Conservation (phyloP, 1,140 invertebrate species). For the Ostrea denselamellosa region DNA sequence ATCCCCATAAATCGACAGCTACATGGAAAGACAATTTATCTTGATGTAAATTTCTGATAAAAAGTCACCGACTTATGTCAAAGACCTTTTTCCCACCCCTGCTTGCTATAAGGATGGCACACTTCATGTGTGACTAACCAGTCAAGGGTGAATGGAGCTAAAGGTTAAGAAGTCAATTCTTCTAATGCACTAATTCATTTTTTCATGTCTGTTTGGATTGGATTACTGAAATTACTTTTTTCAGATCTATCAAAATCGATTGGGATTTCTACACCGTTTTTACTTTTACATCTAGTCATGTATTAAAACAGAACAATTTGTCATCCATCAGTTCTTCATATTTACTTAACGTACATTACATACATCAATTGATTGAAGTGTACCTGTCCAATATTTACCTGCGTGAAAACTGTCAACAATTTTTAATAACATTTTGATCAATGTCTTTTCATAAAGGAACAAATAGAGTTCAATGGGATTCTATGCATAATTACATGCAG, state of each 20-base stretch:
- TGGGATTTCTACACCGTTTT: neutral
- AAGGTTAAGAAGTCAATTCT: neutral
- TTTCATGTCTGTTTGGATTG: neutral
- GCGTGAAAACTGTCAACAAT: neutral
- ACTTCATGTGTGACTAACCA: neutral
- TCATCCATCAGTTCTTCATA: slow-evolving; percentile 2
- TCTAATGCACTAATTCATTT: neutral
- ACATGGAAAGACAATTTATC: slow-evolving; percentile 9
- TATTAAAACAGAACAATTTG: slow-evolving; percentile 4
- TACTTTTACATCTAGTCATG: neutral
- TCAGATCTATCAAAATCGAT: neutral
- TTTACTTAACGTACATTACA: neutral
- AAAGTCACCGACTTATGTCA: neutral
- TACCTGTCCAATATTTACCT: neutral
- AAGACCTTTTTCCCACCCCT: neutral
- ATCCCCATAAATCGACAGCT: neutral
- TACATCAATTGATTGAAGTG: neutral
- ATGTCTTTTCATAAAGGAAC: neutral
- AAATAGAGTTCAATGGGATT: neutral
- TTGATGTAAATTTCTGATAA: neutral
- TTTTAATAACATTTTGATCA: slow-evolving; percentile 7
- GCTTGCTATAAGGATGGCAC: neutral
- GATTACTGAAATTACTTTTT: slow-evolving; percentile 7
- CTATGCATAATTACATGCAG: slow-evolving; percentile 32
- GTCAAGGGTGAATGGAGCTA: neutral